A percentile compares a stretch with the other conserved stretches of the same genome.
Conservation (phyloP, 2,113 vertebrate genomes). For the Catharus fuscescens region DNA sequence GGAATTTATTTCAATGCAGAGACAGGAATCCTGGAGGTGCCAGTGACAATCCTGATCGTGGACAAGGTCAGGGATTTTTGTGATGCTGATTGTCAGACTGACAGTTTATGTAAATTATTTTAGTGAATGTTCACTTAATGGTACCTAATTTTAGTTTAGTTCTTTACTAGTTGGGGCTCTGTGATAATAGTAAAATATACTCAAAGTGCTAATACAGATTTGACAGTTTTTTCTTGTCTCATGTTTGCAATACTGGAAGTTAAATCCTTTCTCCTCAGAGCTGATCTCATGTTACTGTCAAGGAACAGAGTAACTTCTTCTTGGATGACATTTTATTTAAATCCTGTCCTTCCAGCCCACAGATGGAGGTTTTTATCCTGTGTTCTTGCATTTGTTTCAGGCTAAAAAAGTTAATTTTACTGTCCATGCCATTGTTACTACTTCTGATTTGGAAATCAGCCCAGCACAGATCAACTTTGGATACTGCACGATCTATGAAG, state of each 20-base stretch:
- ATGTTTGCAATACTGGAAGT: neutral
- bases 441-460: constrained; percentile 85
- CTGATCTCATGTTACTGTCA: neutral
- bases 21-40: constrained; percentile 87
- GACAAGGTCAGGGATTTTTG: constrained; percentile 80
- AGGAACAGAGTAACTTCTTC: neutral
- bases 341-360: neutral
- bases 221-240: neutral
- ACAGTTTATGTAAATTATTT: neutral
- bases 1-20: constrained; percentile 80
- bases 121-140: neutral
- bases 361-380: neutral
- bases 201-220: neutral
- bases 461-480: constrained; percentile 83
- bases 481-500: constrained; percentile 84
- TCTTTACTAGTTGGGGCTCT: neutral
- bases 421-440: constrained; percentile 86
- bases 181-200: neutral
- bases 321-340: neutral
- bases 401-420: constrained; percentile 77
- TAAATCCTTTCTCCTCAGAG: neutral
- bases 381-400: constrained; percentile 67
- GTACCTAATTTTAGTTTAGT: neutral
- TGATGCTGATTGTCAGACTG: neutral
- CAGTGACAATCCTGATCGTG: constrained; percentile 78